Conservation (phyloP, 2,797 vertebrate species). For the Amphiprion clarkii region DNA sequence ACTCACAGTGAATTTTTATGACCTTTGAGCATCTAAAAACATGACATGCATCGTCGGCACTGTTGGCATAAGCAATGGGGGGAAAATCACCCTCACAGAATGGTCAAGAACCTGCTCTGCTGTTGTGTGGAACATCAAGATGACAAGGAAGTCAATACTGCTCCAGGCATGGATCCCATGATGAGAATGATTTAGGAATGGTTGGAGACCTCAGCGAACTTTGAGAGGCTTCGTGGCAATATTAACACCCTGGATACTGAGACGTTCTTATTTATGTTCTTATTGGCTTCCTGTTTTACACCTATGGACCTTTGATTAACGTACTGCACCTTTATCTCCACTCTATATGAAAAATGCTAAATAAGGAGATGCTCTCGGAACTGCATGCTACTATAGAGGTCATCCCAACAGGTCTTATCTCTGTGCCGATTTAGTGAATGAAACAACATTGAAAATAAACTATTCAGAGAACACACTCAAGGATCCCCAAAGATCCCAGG, state of each 20-base stretch:
- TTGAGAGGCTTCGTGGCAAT: conserved; percentile 93
- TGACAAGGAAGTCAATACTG: conserved; percentile 89
- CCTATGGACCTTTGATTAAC: conserved; percentile 91
- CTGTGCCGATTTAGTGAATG: background rate
- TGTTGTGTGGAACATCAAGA: conserved; percentile 92
- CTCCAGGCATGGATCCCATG: conserved; percentile 95
- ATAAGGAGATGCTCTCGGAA: conserved; percentile 86
- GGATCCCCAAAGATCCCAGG: conserved; percentile 7
- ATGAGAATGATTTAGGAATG: conserved; percentile 93
- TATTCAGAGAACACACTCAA: conserved; percentile 8
- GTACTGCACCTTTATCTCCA: conserved; percentile 93
- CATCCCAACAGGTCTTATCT: too few relatives aligned
- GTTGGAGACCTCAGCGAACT: conserved; percentile 92
- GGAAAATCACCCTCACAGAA: conserved; percentile 91
- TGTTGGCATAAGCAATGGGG: conserved; percentile 92
- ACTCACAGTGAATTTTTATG: too few relatives aligned
- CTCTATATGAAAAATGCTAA: conserved; percentile 95
- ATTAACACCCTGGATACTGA: conserved; percentile 87
- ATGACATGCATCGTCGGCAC: conserved; percentile 93
- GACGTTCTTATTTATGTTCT: conserved; percentile 61
- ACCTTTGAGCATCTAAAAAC: conserved; percentile 21
- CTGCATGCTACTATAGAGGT: background rate
- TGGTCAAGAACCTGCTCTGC: conserved; percentile 89
- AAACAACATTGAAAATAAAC: conserved; percentile 2
- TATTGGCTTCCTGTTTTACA: conserved; percentile 93